A percentile compares a stretch with the other conserved stretches of the same genome.
Conservation (phyloP, 2,113 vertebrate species). For the Dipodomys stephensi region DNA sequence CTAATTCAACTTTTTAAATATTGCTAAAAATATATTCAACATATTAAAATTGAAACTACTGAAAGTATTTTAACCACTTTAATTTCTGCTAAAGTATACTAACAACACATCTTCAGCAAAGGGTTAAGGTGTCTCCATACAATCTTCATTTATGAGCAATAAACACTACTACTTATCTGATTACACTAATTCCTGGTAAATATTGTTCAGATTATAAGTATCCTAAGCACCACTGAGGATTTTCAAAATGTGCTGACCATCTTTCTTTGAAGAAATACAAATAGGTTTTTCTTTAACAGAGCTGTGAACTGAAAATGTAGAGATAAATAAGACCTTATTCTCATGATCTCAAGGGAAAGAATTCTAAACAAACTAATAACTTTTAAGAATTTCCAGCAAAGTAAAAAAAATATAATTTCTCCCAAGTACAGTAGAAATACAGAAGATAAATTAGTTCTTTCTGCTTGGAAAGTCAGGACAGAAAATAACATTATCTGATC, state of each 20-base stretch:
- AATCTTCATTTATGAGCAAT: neutral
- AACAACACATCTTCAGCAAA: neutral
- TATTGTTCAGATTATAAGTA: neutral
- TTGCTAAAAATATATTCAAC: neutral
- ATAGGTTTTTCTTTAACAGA: neutral
- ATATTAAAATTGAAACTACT: no score
- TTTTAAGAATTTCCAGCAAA: neutral
- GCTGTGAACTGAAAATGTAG: neutral
- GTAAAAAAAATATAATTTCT: neutral
- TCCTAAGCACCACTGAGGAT: neutral
- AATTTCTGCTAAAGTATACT: neutral
- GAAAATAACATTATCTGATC: neutral
- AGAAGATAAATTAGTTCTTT: constrained; percentile 33
- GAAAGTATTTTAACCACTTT: neutral
- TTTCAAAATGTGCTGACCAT: neutral
- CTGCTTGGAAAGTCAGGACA: neutral
- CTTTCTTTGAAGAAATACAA: constrained; percentile 24
- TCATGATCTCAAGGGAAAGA: neutral
- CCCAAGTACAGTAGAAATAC: neutral
- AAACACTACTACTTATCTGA: neutral
- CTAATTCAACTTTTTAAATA: neutral
- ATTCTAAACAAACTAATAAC: neutral
- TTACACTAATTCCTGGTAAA: neutral
- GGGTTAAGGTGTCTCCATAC: neutral
- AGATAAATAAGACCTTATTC: neutral